Evolutionary conservation across 2,888 invertebrate genomes (phyloP).

Genomic region (Cancer borealis): DNA sequence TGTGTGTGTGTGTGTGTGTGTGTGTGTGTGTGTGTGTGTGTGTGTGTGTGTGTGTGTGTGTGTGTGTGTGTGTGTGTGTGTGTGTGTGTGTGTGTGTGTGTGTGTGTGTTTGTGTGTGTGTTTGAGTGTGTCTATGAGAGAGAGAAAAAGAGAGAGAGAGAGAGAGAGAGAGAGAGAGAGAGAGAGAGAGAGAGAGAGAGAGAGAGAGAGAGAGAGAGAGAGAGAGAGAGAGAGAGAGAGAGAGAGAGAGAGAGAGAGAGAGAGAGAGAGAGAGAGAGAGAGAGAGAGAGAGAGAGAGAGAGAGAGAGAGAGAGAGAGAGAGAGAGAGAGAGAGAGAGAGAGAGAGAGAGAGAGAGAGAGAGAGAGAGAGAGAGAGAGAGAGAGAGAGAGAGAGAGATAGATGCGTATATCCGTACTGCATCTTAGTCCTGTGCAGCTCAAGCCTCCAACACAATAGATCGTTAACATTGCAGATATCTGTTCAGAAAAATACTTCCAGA

Average conservation of each 20-base stretch:
- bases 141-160: not conserved
- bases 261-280: too few relatives aligned
- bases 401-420: not conserved
- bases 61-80: slow-evolving; percentile 33
- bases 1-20: slow-evolving; percentile 29
- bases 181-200: too few relatives aligned
- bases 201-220: too few relatives aligned
- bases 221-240: too few relatives aligned
- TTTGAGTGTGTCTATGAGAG: not conserved
- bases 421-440: not conserved
- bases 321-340: too few relatives aligned
- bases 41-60: not conserved
- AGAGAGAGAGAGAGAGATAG: too few relatives aligned
- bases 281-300: too few relatives aligned
- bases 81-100: not conserved
- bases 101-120: not conserved
- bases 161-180: too few relatives aligned
- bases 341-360: too few relatives aligned
- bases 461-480: not conserved
- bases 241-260: too few relatives aligned
- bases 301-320: too few relatives aligned
- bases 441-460: not conserved
- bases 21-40: not conserved
- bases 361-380: too few relatives aligned
- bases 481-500: not conserved